Base-by-base conservation (phyloP, 2,888 invertebrate species). In the Lottia scabra region DNA sequence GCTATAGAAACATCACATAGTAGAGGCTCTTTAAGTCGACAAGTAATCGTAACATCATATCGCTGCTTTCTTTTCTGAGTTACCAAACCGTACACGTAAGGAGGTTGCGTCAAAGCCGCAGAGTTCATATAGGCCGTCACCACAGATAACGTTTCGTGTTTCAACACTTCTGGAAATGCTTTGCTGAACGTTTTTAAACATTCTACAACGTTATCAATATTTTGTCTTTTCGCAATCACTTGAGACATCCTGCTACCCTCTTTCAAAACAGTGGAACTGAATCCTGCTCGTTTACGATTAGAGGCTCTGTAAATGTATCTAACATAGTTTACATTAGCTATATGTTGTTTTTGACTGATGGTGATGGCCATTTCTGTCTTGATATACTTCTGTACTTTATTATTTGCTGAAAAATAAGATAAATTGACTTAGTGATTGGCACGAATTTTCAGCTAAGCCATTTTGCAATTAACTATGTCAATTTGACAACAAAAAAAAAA, bases 41-140 rank as follows among this genome's bases (percentile, higher is more conserved):
- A 66, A 12, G 70, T 73, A 12, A 78, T 72, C 0, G 46, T 65
- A 65, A 78, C 71, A 65, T 78, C 75, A 67, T 64, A 74, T n/a
- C 8, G 23, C n/a, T 30, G 13, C 8, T 38, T 26, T 6, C 27
- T 27, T 15, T 27, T 67, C 13, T 48, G 27, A 13, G 62, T 67
- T 26, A 70, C 65, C 15, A 76, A 63, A 15, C 74, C 74, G 68
- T 76, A 76, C 56, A 74, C 68, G 56, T 67, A 65, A 3, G 73
- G 73, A 19, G 70, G 65, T 23, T 68, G 65, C 27, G 65, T 63
- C 27, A 70, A 65, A 19, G 66, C 30, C n/a, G 66, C 63, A 8
- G 74, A 72, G 23, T 65, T 63, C 44, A 74, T 68, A 70, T 74
- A 76, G 6, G 74, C 72, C n/a, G 64, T 23, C 16, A 62, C 74